These are phyloP conservation scores for Drosophila sturtevanti DNA, from an alignment of 1,140 invertebrate species.

Conservation along the genomic window DNA sequence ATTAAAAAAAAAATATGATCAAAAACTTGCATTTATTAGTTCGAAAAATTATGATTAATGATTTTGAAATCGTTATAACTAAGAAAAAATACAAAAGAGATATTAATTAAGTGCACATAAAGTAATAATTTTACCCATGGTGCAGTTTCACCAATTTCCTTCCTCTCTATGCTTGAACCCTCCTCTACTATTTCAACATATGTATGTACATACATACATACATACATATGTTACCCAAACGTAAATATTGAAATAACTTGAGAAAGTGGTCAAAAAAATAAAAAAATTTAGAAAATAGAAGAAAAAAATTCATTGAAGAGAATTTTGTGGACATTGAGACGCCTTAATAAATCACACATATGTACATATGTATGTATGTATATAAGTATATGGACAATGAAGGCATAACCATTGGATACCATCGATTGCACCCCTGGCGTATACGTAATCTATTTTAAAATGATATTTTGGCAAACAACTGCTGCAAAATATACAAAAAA, in stretches of 20 bases:
- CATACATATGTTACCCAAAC: slow-evolving; percentile 73
- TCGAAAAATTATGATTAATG: too few relatives aligned
- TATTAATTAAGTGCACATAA: too few relatives aligned
- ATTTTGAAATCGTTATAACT: too few relatives aligned
- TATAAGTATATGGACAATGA: slow-evolving; percentile 14
- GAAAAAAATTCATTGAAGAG: not conserved
- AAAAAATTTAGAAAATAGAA: not conserved
- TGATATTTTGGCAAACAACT: slow-evolving; percentile 52
- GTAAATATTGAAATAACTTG: slow-evolving; percentile 80
- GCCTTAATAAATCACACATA: slow-evolving; percentile 69
- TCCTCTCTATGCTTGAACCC: not conserved
- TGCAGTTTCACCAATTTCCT: not conserved
- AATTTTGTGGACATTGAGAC: slow-evolving; percentile 60
- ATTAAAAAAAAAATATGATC: too few relatives aligned
- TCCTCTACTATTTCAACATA: too few relatives aligned
- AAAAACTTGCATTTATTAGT: too few relatives aligned
- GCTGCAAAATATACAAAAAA: slow-evolving; percentile 24
- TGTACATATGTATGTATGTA: too few relatives aligned
- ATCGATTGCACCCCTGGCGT: slow-evolving; percentile 57
- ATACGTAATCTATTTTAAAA: slow-evolving; percentile 76
- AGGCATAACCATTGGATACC: slow-evolving; percentile 15
- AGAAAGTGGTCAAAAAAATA: slow-evolving; percentile 61
- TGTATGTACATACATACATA: too few relatives aligned
- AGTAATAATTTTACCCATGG: too few relatives aligned
- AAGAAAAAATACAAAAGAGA: too few relatives aligned